Evolutionary conservation across 2,888 invertebrate species (phyloP).

Genomic region (Nycteola revayana): DNA sequence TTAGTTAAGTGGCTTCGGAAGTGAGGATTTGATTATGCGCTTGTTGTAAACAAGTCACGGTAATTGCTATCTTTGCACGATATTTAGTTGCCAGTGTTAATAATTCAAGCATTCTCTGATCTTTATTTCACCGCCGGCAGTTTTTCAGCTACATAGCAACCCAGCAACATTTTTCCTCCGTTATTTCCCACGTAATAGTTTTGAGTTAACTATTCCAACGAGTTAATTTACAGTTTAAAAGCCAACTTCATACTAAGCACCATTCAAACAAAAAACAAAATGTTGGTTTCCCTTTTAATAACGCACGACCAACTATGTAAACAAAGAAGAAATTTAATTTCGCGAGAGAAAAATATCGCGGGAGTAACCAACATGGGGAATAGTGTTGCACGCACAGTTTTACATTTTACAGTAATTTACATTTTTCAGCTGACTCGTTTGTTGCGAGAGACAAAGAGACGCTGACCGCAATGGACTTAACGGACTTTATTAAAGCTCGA

Average conservation of each 20-base stretch:
- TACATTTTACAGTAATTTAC: conserved; percentile 64
- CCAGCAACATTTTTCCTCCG: too few relatives aligned
- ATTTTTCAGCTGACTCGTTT: conserved; percentile 46
- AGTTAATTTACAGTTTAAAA: conserved; percentile 12
- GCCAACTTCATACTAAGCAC: conserved; percentile 28
- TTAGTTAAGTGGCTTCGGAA: too few relatives aligned
- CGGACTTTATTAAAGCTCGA: conserved; percentile 18
- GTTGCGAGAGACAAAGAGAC: conserved; percentile 18
- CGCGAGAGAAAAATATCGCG: conserved; percentile 48
- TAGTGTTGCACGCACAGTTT: conserved; percentile 51
- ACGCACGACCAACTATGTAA: conserved; percentile 51
- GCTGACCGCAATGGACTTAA: conserved; percentile 23
- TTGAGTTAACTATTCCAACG: too few relatives aligned
- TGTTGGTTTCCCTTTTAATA: conserved; percentile 43
- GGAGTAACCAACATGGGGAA: conserved; percentile 25
- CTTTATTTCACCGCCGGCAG: too few relatives aligned
- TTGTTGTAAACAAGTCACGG: too few relatives aligned
- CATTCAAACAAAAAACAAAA: conserved; percentile 28
- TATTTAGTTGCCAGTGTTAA: too few relatives aligned
- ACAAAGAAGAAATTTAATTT: conserved; percentile 64
- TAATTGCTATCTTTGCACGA: too few relatives aligned
- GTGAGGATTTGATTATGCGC: too few relatives aligned
- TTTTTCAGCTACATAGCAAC: too few relatives aligned
- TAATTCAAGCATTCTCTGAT: too few relatives aligned
- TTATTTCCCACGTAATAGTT: too few relatives aligned